These are phyloP conservation scores for Melozone crissalis DNA, from an alignment of 2,113 vertebrate species.

Conservation along the genomic window DNA sequence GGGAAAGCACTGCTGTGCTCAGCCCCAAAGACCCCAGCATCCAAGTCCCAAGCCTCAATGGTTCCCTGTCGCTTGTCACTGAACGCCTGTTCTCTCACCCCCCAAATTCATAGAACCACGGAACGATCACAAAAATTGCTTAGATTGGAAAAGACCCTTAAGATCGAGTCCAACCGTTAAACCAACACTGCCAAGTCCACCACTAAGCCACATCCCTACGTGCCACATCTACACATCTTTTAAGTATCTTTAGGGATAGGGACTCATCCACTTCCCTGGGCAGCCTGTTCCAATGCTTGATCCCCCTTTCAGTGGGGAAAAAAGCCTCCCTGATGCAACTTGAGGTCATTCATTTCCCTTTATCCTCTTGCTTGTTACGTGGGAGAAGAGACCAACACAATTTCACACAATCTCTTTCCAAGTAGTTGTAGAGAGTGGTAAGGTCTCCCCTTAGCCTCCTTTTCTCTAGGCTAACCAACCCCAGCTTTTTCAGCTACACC, in stretches of 20 bases:
- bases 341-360: not conserved
- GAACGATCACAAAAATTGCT: not conserved
- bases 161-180: not conserved
- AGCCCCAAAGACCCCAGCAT: not conserved
- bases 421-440: not conserved
- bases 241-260: not conserved
- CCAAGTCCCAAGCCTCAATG: not conserved
- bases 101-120: not conserved
- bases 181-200: not conserved
- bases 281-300: not conserved
- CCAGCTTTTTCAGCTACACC: not conserved
- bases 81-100: not conserved
- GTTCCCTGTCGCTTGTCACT: not conserved
- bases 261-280: not conserved
- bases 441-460: not conserved
- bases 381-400: not conserved
- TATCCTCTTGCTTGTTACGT: not conserved
- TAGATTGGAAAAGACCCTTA: not conserved
- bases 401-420: not conserved
- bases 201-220: not conserved
- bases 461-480: not conserved
- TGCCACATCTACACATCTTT: not conserved
- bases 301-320: not conserved
- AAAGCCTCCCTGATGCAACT: not conserved
- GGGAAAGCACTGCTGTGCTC: not conserved